phyloP scores from a whole-genome alignment of 2,888 invertebrate species.

The Margaritifera margaritifera region DNA sequence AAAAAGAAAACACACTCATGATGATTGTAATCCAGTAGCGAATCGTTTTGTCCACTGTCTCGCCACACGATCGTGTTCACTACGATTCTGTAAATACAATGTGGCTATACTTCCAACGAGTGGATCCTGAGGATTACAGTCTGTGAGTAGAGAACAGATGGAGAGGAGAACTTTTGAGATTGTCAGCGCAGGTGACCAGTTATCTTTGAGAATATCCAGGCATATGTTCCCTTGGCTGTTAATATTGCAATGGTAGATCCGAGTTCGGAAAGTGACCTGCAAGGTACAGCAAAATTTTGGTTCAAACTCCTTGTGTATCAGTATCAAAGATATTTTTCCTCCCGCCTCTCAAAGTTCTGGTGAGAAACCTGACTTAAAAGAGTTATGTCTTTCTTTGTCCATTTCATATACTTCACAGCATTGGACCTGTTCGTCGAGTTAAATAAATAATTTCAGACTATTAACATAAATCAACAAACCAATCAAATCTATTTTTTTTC shows the following conservation, averaged over 20 bases:
- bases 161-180: slow-evolving; percentile 98
- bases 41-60: slow-evolving; percentile 99
- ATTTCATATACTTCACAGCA: too few relatives aligned
- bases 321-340: too few relatives aligned
- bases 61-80: slow-evolving; percentile 98
- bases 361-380: too few relatives aligned
- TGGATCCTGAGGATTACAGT: slow-evolving; percentile 99
- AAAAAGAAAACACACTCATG: neutral
- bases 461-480: too few relatives aligned
- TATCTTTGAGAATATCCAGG: slow-evolving; percentile 97
- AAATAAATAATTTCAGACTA: too few relatives aligned
- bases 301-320: neutral
- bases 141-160: slow-evolving; percentile 97
- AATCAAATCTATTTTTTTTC: too few relatives aligned
- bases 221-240: slow-evolving; percentile 99
- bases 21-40: slow-evolving; percentile 78
- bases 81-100: slow-evolving; percentile 96
- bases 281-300: slow-evolving; percentile 11
- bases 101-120: slow-evolving; percentile 98
- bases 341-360: too few relatives aligned
- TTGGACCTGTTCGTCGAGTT: too few relatives aligned
- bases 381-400: too few relatives aligned
- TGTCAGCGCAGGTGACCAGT: slow-evolving; percentile 99
- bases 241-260: slow-evolving; percentile 99
- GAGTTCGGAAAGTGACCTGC: slow-evolving; percentile 86